Base-by-base conservation (phyloP, 2,113 vertebrate species). In the Urocolius indicus region DNA sequence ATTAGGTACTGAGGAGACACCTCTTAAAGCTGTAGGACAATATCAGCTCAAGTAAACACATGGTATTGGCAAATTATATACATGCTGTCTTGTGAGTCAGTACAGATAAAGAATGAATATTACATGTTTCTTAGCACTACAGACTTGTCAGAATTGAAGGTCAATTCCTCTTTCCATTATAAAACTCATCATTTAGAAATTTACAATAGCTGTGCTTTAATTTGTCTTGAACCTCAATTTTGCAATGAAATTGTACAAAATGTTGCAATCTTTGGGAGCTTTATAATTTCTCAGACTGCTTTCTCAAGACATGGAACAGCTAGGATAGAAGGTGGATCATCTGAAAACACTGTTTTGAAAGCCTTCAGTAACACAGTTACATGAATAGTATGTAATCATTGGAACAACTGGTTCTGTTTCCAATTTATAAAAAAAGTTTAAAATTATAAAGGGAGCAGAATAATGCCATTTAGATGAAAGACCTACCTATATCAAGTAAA, bases 381-480 rank as follows among this genome's bases (percentile, higher is more conserved):
- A 73, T 41, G 20, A 69, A 86, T 62, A 57, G 15, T 92, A 43
- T 76, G 21, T 84, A 94, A 77, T 52, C 57, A 55, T 62, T 11
- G 52, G 30, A 76, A 80, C 18, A 72, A 11, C 21, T 84, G 21
- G 14, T 63, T 93, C 68, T 84, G 29, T 77, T 89, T 91, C 77
- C 67, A 96, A 51, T 85, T 92, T 90, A 87, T 51, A 13, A 3
- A 32, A 15, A 71, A 49, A 32, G 6, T 3, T 3, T 85, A 48
- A 94, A 67, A 80, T 68, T 30, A 61, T 63, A 74, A 93, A 91
- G 36, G 36, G 7, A 96, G 29, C 59, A 49, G 59, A 92, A 81
- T 92, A 92, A 72, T 84, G 78, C 92, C 63, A 88, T 96, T 58
- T 95, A 82, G 94, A 95, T 79, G 80, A 93, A n/a, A 30, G 34